Base-by-base conservation (phyloP, 2,113 vertebrate species). In the Helogale parvula region DNA sequence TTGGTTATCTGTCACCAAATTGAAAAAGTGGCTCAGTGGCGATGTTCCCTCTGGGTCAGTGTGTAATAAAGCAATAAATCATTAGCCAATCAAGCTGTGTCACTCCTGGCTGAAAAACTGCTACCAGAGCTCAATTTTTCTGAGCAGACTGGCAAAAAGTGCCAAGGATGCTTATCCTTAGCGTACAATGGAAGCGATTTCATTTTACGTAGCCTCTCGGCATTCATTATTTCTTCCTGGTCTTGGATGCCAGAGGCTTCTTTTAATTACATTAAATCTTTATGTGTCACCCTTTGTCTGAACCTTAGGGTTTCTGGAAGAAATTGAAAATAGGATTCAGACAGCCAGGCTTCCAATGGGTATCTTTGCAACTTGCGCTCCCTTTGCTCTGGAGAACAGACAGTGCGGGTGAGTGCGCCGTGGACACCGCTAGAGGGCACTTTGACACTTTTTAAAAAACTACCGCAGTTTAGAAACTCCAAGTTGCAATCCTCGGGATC, bases 401-500 rank as follows among this genome's bases (percentile, higher is more conserved):
- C 3, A 13, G 1, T 0, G 7, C 19, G 12, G 10, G 4, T 72
- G 41, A 94, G 25, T 97, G 47, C 19, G 10, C 52, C 0, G 0
- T 21, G 0, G 0, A 0, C 0, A 76, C 98, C 99, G 98, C 98
- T 93, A 98, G 99, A 98, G 98, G 98, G 98, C 98, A 92, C 96
- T 47, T 95, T 84, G 80, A 94, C 79, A 90, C 97, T 96, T 96
- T 63, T 60, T 93, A 93, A 13, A 0, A 96, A 91, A 52, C 41
- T 23, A 29, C 9, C 19, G 2, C 41, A 0, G 8, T 81, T 35
- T 3, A 31, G 57, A 16, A 0, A 1, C 71, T 1, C 60, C 0
- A 5, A 38, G 35, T 10, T 74, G 16, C 5, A 52, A 74, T 63
- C 35, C 4, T 41, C 4, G 25, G 12, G 9, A 3, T 65, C 0